Conservation (phyloP, 1,140 invertebrate species). For the Anagrus nilaparvatae region DNA sequence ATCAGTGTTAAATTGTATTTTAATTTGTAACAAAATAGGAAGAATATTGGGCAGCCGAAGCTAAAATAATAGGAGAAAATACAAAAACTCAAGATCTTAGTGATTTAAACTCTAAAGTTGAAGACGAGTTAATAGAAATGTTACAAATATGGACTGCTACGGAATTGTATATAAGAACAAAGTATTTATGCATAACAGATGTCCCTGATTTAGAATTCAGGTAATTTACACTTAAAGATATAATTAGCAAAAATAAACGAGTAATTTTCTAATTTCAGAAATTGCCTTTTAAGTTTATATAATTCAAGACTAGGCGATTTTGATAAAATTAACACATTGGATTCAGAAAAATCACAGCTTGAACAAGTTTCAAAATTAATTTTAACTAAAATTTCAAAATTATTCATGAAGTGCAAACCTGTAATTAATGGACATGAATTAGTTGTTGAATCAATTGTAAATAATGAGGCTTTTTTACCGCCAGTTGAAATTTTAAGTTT, state of each 20-base stretch:
- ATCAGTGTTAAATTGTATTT: constrained; percentile 1
- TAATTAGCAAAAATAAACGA: constrained; percentile 3
- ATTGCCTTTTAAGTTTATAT: neutral
- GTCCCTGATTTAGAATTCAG: constrained; percentile 28
- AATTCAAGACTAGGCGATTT: too few relatives aligned
- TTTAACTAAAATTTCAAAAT: constrained; percentile 26
- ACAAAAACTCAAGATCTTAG: constrained; percentile 14
- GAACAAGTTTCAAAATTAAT: constrained; percentile 15
- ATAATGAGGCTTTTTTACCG: constrained; percentile 30
- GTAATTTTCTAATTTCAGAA: constrained; percentile 7
- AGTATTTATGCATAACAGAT: constrained; percentile 21
- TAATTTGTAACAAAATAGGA: constrained; percentile 20
- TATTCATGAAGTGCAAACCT: constrained; percentile 21
- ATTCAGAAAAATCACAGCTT: constrained; percentile 3
- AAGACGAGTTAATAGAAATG: constrained; percentile 23
- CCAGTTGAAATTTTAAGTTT: constrained; percentile 25
- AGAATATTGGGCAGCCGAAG: constrained; percentile 31
- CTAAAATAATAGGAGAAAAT: constrained; percentile 20
- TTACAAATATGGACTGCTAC: constrained; percentile 35
- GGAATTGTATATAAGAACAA: constrained; percentile 28
- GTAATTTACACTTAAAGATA: constrained; percentile 16
- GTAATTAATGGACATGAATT: constrained; percentile 18
- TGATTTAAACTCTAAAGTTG: constrained; percentile 16
- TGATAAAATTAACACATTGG: constrained; percentile 1
- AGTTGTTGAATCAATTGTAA: constrained; percentile 24